phyloP scores from a whole-genome alignment of 2,113 vertebrate genomes.

The Phylloscopus trochiloides region DNA sequence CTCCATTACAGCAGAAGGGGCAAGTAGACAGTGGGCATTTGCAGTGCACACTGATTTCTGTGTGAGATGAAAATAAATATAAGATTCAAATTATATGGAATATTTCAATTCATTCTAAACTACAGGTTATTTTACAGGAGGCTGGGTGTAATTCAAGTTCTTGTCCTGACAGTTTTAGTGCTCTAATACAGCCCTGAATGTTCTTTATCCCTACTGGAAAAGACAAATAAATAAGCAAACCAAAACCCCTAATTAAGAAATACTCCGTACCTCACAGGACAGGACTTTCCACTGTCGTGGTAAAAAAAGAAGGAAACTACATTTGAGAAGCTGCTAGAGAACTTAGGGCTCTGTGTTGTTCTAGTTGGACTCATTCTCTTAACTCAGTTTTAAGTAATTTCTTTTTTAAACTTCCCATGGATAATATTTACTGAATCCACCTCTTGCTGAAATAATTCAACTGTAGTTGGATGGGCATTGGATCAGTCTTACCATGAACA shows the following conservation, averaged over 20 bases:
- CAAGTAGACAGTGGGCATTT: neutral
- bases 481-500: neutral
- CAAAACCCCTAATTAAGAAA: neutral
- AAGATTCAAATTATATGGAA: neutral
- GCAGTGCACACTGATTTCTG: neutral
- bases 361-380: neutral
- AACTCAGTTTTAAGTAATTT: neutral
- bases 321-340: neutral
- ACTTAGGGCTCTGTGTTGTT: neutral
- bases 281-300: neutral
- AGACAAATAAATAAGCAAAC: neutral
- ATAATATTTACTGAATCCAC: neutral
- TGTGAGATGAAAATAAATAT: neutral
- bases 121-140: neutral
- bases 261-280: neutral
- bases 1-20: neutral
- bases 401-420: neutral
- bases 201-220: neutral
- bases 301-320: neutral
- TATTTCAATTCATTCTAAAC: neutral
- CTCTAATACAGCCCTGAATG: neutral
- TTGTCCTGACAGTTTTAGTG: neutral
- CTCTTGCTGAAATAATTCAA: neutral
- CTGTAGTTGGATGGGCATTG: neutral
- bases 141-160: neutral